Evolutionary conservation across 2,113 vertebrate species (phyloP).

Genomic region (Ascaphus truei): DNA sequence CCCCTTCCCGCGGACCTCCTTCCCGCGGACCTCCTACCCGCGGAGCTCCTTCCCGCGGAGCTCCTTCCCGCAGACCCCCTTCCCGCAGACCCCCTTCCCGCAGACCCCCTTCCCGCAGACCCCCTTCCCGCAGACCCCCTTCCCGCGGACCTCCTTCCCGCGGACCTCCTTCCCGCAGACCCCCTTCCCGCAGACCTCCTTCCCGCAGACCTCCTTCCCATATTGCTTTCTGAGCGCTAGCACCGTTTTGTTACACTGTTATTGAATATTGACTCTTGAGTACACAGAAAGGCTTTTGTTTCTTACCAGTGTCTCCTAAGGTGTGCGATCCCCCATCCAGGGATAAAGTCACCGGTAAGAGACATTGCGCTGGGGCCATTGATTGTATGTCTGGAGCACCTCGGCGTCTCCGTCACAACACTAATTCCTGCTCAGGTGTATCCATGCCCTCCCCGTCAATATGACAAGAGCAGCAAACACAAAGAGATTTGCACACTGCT

Average conservation of each 20-base stretch:
- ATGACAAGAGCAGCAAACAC: conserved; percentile 39
- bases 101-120: no score
- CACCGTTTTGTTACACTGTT: background rate
- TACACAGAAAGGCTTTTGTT: background rate
- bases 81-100: no score
- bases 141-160: no score
- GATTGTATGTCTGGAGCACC: conserved; percentile 18
- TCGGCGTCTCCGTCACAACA: background rate
- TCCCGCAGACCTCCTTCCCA: no score
- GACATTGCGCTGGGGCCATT: background rate
- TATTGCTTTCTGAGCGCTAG: no score
- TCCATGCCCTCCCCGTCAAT: conserved; percentile 33
- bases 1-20: no score
- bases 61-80: no score
- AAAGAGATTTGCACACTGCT: conserved; percentile 16
- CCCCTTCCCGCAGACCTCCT: no score
- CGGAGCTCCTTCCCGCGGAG: no score
- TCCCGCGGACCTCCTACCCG: no score
- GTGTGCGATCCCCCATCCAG: conserved; percentile 15
- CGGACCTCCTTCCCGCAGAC: no score
- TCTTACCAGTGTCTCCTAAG: background rate
- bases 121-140: no score
- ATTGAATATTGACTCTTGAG: background rate
- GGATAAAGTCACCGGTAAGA: conserved; percentile 17
- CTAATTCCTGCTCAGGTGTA: background rate